Conservation (phyloP, 2,888 invertebrate species). For the Frankliniella fusca region DNA sequence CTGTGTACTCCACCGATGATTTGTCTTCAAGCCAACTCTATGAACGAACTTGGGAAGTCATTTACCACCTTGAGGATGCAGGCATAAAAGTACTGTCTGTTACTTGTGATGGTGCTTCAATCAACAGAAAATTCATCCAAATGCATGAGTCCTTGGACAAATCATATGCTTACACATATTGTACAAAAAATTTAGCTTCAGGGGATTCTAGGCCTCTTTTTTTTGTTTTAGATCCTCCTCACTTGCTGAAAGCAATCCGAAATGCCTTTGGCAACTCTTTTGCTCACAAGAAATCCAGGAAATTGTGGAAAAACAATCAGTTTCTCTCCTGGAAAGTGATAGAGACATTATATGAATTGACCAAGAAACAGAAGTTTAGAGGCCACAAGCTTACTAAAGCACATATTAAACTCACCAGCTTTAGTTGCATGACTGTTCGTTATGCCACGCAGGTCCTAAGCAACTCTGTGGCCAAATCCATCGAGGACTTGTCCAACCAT, state of each 20-base stretch:
- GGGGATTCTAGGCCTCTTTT: not conserved
- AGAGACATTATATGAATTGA: not conserved
- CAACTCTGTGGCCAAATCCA: not conserved
- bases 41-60: not conserved
- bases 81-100: not conserved
- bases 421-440: not conserved
- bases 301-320: not conserved
- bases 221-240: not conserved
- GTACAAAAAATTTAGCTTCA: not conserved
- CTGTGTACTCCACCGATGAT: not conserved
- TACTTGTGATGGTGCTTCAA: not conserved
- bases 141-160: not conserved
- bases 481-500: not conserved
- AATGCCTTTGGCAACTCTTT: not conserved
- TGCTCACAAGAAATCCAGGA: not conserved
- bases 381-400: not conserved
- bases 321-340: not conserved
- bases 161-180: not conserved
- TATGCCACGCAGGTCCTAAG: not conserved
- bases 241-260: not conserved
- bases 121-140: not conserved
- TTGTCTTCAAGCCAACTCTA: not conserved
- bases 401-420: not conserved
- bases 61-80: not conserved
- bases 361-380: not conserved